Evolutionary conservation across 2,797 vertebrate genomes (phyloP), one percentile per base, ranked within the genome.

Genomic region (Tokudaia tokunoshimensis): DNA sequence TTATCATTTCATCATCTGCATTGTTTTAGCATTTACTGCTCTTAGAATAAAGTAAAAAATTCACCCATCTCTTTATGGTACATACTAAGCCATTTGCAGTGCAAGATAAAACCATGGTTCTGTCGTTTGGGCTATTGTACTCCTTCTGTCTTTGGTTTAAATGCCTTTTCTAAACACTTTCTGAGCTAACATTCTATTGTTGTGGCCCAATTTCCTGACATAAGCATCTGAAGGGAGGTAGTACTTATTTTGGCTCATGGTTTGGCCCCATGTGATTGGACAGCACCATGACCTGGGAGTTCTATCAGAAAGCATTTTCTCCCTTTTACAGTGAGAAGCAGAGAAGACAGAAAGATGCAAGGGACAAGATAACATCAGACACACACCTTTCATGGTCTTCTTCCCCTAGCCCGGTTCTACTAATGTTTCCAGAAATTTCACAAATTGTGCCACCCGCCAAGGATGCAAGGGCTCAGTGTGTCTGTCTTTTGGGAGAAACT

Each of bases 111-210:
- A 76, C 61, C 26, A 92, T 19, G 47, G 83, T 59, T 89, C n/a
- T 76, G 37, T 81, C 63, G 95, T 22, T n/a, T 87, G 74, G n/a
- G 34, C 41, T 61, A 90, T 81, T 85, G 34, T 63, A 91, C 2
- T 3, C 14, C 20, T 50, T 89, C 41, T 79, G 22, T 6, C 79
- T 88, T 61, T 82, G 17, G 44, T 50, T 83, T 85, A 90, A 89
- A 41, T 84, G 37, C 29, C 50, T 84, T 94, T 94, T 94, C n/a
- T 41, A 93, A 95, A 89, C 11, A 20, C 29, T 15, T 31, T 57
- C 50, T 57, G 70, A 6, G 74, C 26, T 75, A 44, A 19, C 70
- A 59, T 88, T 59, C 14, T 57, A 75, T 44, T 59, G 17, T 44
- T 88, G 11, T 59, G 26, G 26, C 70, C 61, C 29, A 88, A 74